phyloP scores from a whole-genome alignment of 2,888 invertebrate species.

The Lymantria dispar region DNA sequence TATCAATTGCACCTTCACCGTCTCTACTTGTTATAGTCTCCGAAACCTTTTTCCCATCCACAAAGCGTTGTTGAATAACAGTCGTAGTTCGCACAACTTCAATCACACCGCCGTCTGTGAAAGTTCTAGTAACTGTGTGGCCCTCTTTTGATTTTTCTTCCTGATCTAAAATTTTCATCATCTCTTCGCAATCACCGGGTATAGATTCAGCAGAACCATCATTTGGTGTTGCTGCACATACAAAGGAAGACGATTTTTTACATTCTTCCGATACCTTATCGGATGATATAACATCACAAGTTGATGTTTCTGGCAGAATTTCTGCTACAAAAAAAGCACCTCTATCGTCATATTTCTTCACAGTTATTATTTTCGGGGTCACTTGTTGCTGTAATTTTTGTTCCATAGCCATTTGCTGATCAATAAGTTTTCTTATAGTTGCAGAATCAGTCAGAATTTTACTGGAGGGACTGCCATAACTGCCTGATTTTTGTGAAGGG shows the following conservation, averaged over 20 bases:
- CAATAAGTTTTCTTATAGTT: slow-evolving; percentile 73
- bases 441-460: slow-evolving; percentile 74
- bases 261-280: slow-evolving; percentile 67
- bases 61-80: slow-evolving; percentile 71
- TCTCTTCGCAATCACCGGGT: slow-evolving; percentile 83
- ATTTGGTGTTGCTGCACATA: slow-evolving; percentile 73
- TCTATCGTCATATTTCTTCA: slow-evolving; percentile 73
- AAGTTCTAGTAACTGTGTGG: slow-evolving; percentile 47
- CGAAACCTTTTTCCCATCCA: slow-evolving; percentile 75
- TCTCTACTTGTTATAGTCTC: slow-evolving; percentile 69
- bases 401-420: slow-evolving; percentile 75
- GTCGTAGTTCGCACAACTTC: slow-evolving; percentile 74
- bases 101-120: slow-evolving; percentile 60
- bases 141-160: slow-evolving; percentile 67
- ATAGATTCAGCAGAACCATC: slow-evolving; percentile 77
- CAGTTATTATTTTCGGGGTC: slow-evolving; percentile 70
- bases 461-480: slow-evolving; percentile 72
- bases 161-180: slow-evolving; percentile 81
- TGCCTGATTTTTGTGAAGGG: slow-evolving; percentile 73
- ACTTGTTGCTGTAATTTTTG: slow-evolving; percentile 62
- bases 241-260: slow-evolving; percentile 64
- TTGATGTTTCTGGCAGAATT: slow-evolving; percentile 51
- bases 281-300: slow-evolving; percentile 33
- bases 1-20: slow-evolving; percentile 72
- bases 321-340: slow-evolving; percentile 76